These are phyloP conservation scores for Cryptoprocta ferox DNA, from an alignment of 2,797 vertebrate species.

Conservation along the genomic window DNA sequence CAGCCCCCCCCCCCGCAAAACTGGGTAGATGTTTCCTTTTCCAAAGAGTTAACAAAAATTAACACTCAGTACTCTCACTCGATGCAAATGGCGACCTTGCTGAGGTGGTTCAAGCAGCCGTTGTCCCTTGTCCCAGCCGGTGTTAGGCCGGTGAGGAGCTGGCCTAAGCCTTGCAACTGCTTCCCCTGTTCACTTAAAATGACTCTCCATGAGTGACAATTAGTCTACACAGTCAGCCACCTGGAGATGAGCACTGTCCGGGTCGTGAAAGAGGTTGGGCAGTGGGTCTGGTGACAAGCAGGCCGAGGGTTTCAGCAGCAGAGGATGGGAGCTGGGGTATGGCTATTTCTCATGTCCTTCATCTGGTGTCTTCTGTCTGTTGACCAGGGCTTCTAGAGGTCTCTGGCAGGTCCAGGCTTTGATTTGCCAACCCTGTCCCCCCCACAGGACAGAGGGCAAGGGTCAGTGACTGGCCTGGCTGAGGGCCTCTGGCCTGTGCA, in stretches of 20 bases:
- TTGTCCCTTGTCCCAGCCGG: background rate
- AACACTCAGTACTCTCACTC: background rate
- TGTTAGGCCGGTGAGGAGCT: background rate
- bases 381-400: background rate
- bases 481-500: background rate
- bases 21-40: background rate
- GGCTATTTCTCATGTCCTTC: background rate
- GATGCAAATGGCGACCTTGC: background rate
- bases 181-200: background rate
- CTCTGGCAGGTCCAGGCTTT: background rate
- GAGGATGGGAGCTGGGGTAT: background rate
- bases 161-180: background rate
- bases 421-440: background rate
- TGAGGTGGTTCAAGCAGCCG: background rate
- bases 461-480: background rate
- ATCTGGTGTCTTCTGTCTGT: background rate
- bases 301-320: rapidly evolving
- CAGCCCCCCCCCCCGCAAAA: background rate
- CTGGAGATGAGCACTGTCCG: too few species aligned
- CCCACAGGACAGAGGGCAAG: background rate
- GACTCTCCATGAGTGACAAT: background rate
- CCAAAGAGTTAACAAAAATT: background rate
- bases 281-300: background rate
- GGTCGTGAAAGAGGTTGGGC: background rate
- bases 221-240: background rate